Percentiles rank a stretch among this genome's conserved stretches.
Conservation (phyloP, 23 tunicate genomes). For the Halocynthia roretzi region DNA sequence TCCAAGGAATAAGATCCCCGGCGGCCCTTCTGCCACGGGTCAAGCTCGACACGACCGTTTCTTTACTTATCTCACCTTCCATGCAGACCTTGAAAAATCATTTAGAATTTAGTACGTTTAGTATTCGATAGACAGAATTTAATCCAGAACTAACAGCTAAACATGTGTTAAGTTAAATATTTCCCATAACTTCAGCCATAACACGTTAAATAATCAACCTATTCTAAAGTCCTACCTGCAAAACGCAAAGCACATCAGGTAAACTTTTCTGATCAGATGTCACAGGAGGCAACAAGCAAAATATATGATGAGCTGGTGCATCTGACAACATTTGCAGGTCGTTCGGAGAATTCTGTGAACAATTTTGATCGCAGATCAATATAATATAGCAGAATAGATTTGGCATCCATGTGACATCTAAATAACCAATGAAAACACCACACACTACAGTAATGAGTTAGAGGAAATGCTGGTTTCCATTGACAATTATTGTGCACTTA, state of each 20-base stretch:
- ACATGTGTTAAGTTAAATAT: neutral
- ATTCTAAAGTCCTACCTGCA: slow-evolving; percentile 41
- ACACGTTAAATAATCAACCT: no score
- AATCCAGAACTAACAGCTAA: neutral
- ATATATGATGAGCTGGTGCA: slow-evolving; percentile 98
- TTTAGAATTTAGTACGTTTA: neutral
- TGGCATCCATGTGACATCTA: no score
- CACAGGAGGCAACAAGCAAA: slow-evolving; percentile 85
- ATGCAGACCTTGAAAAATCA: slow-evolving; percentile 50
- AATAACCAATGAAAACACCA: no score
- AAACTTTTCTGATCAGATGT: slow-evolving; percentile 43
- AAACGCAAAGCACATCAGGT: slow-evolving; percentile 74
- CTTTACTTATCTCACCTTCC: slow-evolving; percentile 88
- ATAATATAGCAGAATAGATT: no score
- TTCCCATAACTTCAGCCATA: no score
- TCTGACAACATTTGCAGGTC: slow-evolving; percentile 95
- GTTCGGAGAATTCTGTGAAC: slow-evolving; percentile 84
- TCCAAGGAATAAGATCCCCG: slow-evolving; percentile 99
- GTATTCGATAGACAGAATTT: neutral
- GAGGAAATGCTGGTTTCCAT: no score
- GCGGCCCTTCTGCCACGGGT: slow-evolving; percentile 61
- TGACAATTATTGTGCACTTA: no score
- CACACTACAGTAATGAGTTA: no score
- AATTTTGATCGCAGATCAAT: neutral
- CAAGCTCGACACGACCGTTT: slow-evolving; percentile 35